Percentiles rank a stretch among this genome's conserved stretches.
These are phyloP conservation scores for Drosophila differens DNA, from an alignment of 2,888 invertebrate genomes.

Conservation along the genomic window DNA sequence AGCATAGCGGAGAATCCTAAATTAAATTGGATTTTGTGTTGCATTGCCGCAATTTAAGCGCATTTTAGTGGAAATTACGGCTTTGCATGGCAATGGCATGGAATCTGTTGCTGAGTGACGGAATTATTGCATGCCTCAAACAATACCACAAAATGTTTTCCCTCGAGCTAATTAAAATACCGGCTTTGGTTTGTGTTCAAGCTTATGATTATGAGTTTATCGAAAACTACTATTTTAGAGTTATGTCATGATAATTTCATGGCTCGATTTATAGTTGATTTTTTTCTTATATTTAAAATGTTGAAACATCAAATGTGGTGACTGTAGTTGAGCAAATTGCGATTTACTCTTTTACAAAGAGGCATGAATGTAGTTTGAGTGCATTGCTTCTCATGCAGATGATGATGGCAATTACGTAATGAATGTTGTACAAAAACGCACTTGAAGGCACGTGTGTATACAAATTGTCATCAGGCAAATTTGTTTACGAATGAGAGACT, in stretches of 20 bases:
- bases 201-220: not conserved
- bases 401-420: conserved; percentile 50
- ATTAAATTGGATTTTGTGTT: not conserved
- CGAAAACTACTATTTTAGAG: not conserved
- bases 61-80: not conserved
- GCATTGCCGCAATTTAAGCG: not conserved
- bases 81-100: not conserved
- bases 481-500: conserved; percentile 9
- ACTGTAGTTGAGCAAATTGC: not conserved
- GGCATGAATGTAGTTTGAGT: conserved; percentile 7
- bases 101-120: not conserved
- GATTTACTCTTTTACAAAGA: not conserved
- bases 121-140: conserved; percentile 11
- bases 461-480: conserved; percentile 18
- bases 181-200: not conserved
- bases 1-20: not conserved
- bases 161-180: conserved; percentile 34
- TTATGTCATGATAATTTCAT: not conserved
- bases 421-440: conserved; percentile 42
- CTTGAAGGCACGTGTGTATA: conserved; percentile 10
- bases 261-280: not conserved
- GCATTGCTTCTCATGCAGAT: conserved; percentile 19
- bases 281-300: not conserved
- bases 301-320: conserved; percentile 3
- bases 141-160: conserved; percentile 17